phyloP scores from a whole-genome alignment of 2,113 vertebrate species.

The Ibidorhyncha struthersii region DNA sequence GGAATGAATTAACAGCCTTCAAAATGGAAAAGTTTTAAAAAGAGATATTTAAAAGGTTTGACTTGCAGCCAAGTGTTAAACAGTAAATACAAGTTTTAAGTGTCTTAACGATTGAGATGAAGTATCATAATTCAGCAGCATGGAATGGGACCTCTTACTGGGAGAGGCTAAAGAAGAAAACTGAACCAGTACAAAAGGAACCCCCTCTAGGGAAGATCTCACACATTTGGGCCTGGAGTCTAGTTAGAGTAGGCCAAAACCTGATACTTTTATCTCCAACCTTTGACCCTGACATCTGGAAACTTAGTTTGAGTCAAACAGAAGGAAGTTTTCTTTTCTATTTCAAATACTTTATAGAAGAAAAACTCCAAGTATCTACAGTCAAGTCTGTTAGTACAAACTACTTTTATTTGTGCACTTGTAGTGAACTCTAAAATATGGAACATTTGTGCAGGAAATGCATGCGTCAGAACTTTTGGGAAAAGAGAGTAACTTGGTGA shows the following conservation, averaged over 20 bases:
- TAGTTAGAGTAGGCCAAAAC: conserved; percentile 83
- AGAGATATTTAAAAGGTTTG: conserved; percentile 75
- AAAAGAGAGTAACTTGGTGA: conserved; percentile 72
- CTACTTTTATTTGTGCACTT: conserved; percentile 76
- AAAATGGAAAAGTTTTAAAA: conserved; percentile 65
- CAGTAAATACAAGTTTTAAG: conserved; percentile 75
- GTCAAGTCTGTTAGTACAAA: conserved; percentile 65
- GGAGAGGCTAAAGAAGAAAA: conserved; percentile 80
- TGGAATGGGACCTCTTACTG: conserved; percentile 84
- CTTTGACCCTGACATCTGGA: conserved; percentile 96
- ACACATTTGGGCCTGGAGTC: conserved; percentile 77
- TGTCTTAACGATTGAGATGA: conserved; percentile 74
- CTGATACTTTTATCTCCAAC: conserved; percentile 96
- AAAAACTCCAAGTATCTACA: conserved; percentile 71
- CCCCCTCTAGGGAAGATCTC: conserved; percentile 86
- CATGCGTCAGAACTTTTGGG: conserved; percentile 63
- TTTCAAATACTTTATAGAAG: conserved; percentile 77
- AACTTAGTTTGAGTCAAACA: conserved; percentile 88
- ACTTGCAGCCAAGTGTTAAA: conserved; percentile 72
- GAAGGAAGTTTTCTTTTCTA: conserved; percentile 90
- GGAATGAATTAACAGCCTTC: conserved; percentile 59
- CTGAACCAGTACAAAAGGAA: conserved; percentile 76
- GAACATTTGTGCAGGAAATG: conserved; percentile 72
- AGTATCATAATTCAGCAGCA: conserved; percentile 83
- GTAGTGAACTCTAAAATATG: conserved; percentile 81